Percentiles rank a stretch among this genome's conserved stretches.
Evolutionary conservation across 1,140 invertebrate genomes (phyloP).

Genomic region (Cydia amplana): DNA sequence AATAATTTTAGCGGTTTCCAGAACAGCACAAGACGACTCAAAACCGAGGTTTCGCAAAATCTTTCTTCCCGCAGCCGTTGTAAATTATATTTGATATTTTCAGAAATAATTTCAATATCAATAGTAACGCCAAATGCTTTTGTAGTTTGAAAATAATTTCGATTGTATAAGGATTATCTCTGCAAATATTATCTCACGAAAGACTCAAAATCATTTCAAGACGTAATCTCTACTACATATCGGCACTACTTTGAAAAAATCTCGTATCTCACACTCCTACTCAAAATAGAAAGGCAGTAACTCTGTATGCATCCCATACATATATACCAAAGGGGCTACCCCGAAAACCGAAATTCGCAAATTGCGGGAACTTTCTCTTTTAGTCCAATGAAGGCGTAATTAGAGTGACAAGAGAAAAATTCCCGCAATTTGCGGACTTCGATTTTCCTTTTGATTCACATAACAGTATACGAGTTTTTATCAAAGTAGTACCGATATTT

Average conservation of each 20-base stretch:
- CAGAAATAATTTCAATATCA: conserved; percentile 2
- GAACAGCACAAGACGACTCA: not conserved
- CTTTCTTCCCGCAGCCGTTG: not conserved
- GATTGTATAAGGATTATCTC: not conserved
- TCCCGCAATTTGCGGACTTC: too few species aligned
- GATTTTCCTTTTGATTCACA: too few species aligned
- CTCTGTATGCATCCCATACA: too few species aligned
- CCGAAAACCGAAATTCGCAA: too few species aligned
- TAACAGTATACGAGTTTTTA: too few species aligned
- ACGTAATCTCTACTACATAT: not conserved
- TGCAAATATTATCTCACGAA: not conserved
- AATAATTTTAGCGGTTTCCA: not conserved
- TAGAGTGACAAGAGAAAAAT: too few species aligned
- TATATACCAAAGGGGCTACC: too few species aligned
- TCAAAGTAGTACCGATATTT: not conserved
- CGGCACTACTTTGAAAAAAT: too few species aligned
- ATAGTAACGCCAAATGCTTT: conserved; percentile 18
- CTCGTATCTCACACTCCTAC: too few species aligned
- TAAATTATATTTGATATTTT: not conserved
- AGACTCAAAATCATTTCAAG: not conserved
- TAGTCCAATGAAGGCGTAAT: too few species aligned
- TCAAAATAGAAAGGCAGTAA: too few species aligned
- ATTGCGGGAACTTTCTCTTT: too few species aligned
- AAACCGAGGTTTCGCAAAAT: not conserved
- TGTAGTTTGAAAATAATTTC: not conserved